phyloP scores from a whole-genome alignment of 1,140 invertebrate genomes.

The Wasmannia auropunctata region DNA sequence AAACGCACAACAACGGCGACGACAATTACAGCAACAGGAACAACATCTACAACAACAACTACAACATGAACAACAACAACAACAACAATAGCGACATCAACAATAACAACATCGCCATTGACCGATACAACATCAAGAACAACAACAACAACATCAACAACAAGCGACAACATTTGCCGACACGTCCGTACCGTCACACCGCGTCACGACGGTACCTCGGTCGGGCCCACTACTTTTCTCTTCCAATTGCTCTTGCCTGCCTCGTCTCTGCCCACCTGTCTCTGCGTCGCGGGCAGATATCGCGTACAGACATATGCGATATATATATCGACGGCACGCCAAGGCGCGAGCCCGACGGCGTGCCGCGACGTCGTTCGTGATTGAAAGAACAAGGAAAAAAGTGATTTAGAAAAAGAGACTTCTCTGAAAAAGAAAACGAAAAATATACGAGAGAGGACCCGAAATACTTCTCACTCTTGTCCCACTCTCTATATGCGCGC shows the following conservation, averaged over 20 bases:
- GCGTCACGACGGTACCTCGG: conserved; percentile 20
- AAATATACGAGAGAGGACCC: conserved; percentile 39
- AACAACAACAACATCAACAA: conserved; percentile 74
- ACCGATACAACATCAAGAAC: conserved; percentile 75
- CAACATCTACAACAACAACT: conserved; percentile 67
- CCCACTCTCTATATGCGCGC: conserved; percentile 41
- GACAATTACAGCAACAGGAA: conserved; percentile 69
- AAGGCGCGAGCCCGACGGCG: conserved; percentile 19
- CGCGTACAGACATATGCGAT: conserved; percentile 43
- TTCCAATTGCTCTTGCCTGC: conserved; percentile 39
- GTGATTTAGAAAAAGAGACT: background rate
- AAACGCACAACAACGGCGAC: conserved; percentile 66
- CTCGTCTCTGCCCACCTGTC: conserved; percentile 61
- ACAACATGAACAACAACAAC: conserved; percentile 40
- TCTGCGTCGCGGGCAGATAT: conserved; percentile 56
- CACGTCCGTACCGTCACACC: conserved; percentile 40
- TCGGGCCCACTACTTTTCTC: conserved; percentile 15
- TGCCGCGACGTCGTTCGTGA: conserved; percentile 49
- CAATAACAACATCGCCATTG: conserved; percentile 74
- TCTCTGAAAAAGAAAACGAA: background rate
- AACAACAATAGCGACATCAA: conserved; percentile 66
- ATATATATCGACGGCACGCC: conserved; percentile 27
- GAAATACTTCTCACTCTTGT: conserved; percentile 54
- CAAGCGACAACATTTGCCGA: conserved; percentile 67
- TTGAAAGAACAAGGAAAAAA: conserved; percentile 39